Conservation (phyloP, 2,113 vertebrate species). For the Triplophysa siluroides region DNA sequence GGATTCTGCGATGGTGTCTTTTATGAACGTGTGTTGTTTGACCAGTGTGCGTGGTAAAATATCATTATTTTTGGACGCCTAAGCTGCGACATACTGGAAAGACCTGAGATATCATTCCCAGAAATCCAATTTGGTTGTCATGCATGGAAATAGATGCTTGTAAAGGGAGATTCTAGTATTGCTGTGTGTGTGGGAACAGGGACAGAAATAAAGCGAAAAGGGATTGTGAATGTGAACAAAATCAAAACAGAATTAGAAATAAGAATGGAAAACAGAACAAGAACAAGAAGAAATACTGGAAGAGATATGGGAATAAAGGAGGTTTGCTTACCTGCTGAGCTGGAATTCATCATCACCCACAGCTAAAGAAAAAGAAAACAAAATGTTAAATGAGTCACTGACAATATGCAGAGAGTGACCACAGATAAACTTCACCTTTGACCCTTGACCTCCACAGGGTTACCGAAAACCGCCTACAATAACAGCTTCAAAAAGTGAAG, state of each 20-base stretch:
- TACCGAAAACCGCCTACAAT: constrained; percentile 14
- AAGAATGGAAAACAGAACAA: not conserved
- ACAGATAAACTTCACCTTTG: constrained; percentile 38
- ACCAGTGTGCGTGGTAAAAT: constrained; percentile 40
- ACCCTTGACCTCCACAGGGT: not conserved
- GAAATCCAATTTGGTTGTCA: constrained; percentile 65
- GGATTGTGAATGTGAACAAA: not conserved
- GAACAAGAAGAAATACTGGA: not conserved
- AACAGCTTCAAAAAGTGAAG: constrained; percentile 14
- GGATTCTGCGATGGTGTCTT: constrained; percentile 22
- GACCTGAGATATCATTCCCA: constrained; percentile 62
- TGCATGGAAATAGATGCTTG: constrained; percentile 59
- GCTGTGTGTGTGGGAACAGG: constrained; percentile 1
- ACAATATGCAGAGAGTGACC: constrained; percentile 2
- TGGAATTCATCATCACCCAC: constrained; percentile 19
- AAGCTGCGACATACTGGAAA: constrained; percentile 58
- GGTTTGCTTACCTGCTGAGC: not conserved
- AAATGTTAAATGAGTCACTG: constrained; percentile 14
- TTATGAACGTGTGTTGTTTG: constrained; percentile 47
- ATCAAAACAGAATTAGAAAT: not conserved
- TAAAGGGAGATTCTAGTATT: not conserved
- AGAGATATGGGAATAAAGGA: not conserved
- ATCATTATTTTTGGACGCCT: constrained; percentile 62
- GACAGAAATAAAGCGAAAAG: not conserved
- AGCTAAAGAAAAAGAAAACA: not conserved